phyloP scores from a whole-genome alignment of 2,113 vertebrate genomes.

The Gnathonemus echidnorhynchus region DNA sequence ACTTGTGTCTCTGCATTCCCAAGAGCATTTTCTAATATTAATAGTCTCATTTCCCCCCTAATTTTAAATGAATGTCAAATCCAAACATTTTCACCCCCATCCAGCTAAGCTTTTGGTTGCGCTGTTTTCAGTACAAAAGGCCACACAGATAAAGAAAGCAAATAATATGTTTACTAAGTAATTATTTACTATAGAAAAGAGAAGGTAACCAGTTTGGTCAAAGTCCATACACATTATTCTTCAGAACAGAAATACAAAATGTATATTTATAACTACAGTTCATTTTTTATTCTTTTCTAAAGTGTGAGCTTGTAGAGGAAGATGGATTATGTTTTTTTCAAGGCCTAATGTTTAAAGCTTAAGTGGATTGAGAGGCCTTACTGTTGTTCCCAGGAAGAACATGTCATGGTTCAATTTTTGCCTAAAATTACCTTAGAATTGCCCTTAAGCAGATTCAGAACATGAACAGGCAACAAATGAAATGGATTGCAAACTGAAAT shows the following conservation, averaged over 20 bases:
- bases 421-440: not conserved
- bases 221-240: conserved; percentile 28
- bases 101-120: not conserved
- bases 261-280: not conserved
- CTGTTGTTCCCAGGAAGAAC: not conserved
- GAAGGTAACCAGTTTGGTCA: conserved; percentile 12
- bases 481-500: not conserved
- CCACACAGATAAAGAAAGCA: conserved; percentile 32
- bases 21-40: not conserved
- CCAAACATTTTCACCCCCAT: not conserved
- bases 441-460: not conserved
- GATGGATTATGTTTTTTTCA: not conserved
- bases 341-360: not conserved
- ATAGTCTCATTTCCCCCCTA: not conserved
- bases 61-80: not conserved
- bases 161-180: conserved; percentile 51
- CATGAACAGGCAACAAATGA: not conserved
- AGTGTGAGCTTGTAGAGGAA: not conserved
- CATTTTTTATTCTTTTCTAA: not conserved
- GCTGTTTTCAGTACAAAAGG: conserved; percentile 46
- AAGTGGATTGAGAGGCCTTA: not conserved
- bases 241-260: not conserved
- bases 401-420: not conserved
- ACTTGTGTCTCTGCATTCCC: not conserved
- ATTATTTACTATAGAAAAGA: conserved; percentile 55